Evolutionary conservation across 2,888 invertebrate genomes (phyloP).

Genomic region (Temnothorax rugatulus): DNA sequence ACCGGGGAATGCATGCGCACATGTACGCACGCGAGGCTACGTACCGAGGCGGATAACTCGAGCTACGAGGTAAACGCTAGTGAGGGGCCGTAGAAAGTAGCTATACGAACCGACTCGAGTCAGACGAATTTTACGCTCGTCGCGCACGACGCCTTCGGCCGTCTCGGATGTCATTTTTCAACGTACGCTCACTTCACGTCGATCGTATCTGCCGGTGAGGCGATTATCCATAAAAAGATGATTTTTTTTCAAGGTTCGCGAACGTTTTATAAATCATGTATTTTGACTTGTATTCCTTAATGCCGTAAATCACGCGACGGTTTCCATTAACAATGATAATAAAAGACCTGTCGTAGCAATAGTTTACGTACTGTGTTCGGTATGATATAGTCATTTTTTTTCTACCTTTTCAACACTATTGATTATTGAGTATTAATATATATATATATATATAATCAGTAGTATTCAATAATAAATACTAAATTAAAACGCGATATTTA

Average conservation of each 20-base stretch:
- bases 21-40: slow-evolving; percentile 55
- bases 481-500: background rate
- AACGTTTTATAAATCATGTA: background rate
- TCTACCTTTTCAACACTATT: background rate
- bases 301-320: background rate
- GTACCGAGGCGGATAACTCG: slow-evolving; percentile 17
- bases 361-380: background rate
- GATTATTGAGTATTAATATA: background rate
- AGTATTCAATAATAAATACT: background rate
- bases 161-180: slow-evolving; percentile 6
- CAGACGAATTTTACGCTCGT: slow-evolving; percentile 60
- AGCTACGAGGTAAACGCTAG: slow-evolving; percentile 40
- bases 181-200: background rate
- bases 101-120: slow-evolving; percentile 61
- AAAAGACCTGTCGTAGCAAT: background rate
- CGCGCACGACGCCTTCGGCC: slow-evolving; percentile 26
- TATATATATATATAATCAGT: background rate
- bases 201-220: background rate
- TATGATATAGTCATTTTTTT: background rate
- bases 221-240: background rate
- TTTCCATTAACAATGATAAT: slow-evolving; percentile 13
- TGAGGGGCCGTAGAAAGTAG: slow-evolving; percentile 74
- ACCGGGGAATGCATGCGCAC: slow-evolving; percentile 61
- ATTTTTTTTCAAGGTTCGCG: background rate
- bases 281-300: background rate